phyloP scores from a whole-genome alignment of 2,888 invertebrate species.

The Mythimna impura region DNA sequence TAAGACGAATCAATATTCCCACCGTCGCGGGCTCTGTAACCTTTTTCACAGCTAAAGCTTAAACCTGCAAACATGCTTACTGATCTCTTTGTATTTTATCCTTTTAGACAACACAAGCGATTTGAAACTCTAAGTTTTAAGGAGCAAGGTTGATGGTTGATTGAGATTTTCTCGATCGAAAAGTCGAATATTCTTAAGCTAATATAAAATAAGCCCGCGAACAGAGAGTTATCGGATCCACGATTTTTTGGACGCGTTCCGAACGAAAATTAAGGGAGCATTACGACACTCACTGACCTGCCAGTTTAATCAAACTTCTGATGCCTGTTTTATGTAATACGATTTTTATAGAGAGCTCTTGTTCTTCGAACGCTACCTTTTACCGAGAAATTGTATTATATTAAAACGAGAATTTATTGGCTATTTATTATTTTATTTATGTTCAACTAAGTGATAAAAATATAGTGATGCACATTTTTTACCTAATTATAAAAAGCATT shows the following conservation, averaged over 20 bases:
- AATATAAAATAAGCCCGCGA: conserved; percentile 74
- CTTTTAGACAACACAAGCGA: conserved; percentile 44
- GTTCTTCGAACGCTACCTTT: conserved; percentile 33
- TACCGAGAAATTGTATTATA: conserved; percentile 24
- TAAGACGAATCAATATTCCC: conserved; percentile 82
- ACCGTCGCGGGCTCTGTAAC: conserved; percentile 76
- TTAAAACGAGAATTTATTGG: conserved; percentile 34
- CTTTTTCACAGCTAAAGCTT: conserved; percentile 78
- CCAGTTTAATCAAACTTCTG: conserved; percentile 69
- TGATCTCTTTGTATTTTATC: conserved; percentile 77
- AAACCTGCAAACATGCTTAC: conserved; percentile 77
- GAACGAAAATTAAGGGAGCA: conserved; percentile 78
- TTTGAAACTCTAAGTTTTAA: conserved; percentile 30
- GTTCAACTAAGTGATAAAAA: not conserved
- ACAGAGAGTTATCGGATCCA: conserved; percentile 82
- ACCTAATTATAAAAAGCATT: not conserved
- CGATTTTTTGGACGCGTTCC: conserved; percentile 79
- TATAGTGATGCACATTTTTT: not conserved
- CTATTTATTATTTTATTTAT: conserved; percentile 26
- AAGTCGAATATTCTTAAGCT: conserved; percentile 78
- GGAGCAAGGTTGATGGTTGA: conserved; percentile 29
- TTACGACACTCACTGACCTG: conserved; percentile 78
- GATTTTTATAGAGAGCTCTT: conserved; percentile 44
- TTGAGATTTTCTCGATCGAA: conserved; percentile 52
- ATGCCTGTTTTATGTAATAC: conserved; percentile 55